Base-by-base conservation (phyloP, 2,797 vertebrate genomes). In the Trachops cirrhosus region DNA sequence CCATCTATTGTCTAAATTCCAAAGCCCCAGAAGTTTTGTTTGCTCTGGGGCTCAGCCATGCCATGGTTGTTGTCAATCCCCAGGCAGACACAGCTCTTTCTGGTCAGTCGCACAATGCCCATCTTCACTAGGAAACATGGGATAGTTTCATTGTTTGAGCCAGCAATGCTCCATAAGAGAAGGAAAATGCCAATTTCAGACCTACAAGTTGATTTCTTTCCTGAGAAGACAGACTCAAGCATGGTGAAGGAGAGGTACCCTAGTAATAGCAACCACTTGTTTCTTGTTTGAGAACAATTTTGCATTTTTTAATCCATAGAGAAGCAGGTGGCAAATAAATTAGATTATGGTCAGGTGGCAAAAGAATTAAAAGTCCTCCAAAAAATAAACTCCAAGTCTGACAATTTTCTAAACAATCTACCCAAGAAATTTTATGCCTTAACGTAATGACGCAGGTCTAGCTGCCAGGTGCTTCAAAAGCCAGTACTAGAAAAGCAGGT, bases 1-100 rank as follows among this genome's bases (percentile, higher is more conserved):
- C 97, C 96, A 85, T 26, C 89, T 94, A 89, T 79, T 98, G 93
- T 98, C 93, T 98, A 92, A 97, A 97, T 89, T 97, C 93, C 89
- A 97, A 98, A 98, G 90, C 84, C 80, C 87, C 97, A 86, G 41
- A 92, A 93, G 48, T 96, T 96, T 95, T 97, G 94, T 97, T 98
- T 80, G 94, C 48, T 95, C 97, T 93, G 89, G 90, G 90, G 87
- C 85, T 97, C 96, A 95, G 86, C 19, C 96, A 54, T 79, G 94
- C 96, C 84, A 95, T 22, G 50, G 88, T 54, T 97, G 91, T 96
- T 96, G 71, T 96, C 86, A 91, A 78, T 96, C 67, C 86, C 89
- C 0, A 0, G 22, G 84, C 89, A 98, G 95, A 98, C 4, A 0
- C 83, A 94, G 54, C 52, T 96, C 75, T 94, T 84, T 95, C 94